Conservation (phyloP, 2,797 vertebrate genomes). For the Notamacropus eugenii region DNA sequence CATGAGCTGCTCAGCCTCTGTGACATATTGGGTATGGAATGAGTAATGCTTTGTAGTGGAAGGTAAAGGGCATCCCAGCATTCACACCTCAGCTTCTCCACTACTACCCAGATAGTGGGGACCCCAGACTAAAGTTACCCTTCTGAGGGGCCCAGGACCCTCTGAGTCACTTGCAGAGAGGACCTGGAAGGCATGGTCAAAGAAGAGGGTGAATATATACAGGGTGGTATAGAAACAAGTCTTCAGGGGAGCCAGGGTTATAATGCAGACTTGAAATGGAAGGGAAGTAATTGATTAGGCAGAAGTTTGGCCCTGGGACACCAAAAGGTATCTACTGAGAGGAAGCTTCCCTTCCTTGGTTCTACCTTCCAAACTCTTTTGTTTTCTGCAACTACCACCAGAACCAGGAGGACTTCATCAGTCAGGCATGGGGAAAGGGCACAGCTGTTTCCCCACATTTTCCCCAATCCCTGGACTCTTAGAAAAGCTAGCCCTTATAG, state of each 20-base stretch:
- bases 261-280: not conserved
- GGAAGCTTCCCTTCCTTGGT: not conserved
- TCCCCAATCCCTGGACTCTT: not conserved
- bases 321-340: conserved; percentile 37
- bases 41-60: not conserved
- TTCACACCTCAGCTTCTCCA: not conserved
- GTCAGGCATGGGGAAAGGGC: not conserved
- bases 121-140: not conserved
- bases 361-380: not conserved
- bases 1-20: not conserved
- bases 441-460: not conserved
- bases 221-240: not conserved
- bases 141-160: not conserved
- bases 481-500: not conserved
- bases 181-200: not conserved
- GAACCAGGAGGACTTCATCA: not conserved
- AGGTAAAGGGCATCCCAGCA: not conserved
- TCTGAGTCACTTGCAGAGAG: not conserved
- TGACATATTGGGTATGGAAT: not conserved
- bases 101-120: not conserved
- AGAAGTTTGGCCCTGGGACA: conserved; percentile 34
- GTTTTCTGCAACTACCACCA: not conserved
- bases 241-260: not conserved
- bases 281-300: not conserved
- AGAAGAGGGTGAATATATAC: not conserved